Evolutionary conservation across 2,113 vertebrate species (phyloP).

Genomic region (Pagrus major): DNA sequence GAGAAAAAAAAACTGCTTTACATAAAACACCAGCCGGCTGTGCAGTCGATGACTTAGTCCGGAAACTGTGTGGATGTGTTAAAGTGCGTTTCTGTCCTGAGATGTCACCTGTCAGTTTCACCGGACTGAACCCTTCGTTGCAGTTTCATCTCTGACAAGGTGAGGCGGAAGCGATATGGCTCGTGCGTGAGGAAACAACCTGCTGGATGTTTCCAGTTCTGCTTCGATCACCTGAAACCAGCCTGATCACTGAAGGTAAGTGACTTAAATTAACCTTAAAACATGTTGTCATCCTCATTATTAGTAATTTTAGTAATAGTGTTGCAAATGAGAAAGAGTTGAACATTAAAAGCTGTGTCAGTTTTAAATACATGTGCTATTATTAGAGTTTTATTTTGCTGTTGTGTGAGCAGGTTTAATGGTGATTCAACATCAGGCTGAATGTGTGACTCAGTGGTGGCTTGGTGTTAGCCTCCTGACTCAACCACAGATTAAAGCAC

Average conservation of each 20-base stretch:
- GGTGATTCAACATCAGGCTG: constrained; percentile 74
- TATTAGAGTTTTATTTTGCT: constrained; percentile 25
- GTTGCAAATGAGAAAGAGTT: too few species aligned
- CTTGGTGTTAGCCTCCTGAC: constrained; percentile 28
- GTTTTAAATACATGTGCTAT: constrained; percentile 12
- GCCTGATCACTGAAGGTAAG: constrained; percentile 38
- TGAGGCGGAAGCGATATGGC: constrained; percentile 79
- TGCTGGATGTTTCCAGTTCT: constrained; percentile 55
- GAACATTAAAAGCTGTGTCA: background rate
- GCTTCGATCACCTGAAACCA: constrained; percentile 44
- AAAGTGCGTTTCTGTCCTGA: background rate
- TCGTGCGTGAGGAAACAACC: constrained; percentile 49
- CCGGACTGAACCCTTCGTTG: background rate
- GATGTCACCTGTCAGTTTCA: constrained; percentile 1
- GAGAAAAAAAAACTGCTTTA: constrained; percentile 53
- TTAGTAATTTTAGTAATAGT: too few species aligned
- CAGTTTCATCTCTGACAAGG: constrained; percentile 68
- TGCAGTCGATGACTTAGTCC: constrained; percentile 24
- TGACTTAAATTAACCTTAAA: background rate
- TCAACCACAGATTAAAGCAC: constrained; percentile 24
- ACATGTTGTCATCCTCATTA: background rate
- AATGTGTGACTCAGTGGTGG: constrained; percentile 58
- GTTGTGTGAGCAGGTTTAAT: constrained; percentile 35
- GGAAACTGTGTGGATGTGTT: background rate
- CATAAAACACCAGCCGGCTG: constrained; percentile 60